Evolutionary conservation across 92 coral and sea anemone species (phyloP), one percentile per base, ranked within the genome.

Genomic region (Virgularia gustaviana): DNA sequence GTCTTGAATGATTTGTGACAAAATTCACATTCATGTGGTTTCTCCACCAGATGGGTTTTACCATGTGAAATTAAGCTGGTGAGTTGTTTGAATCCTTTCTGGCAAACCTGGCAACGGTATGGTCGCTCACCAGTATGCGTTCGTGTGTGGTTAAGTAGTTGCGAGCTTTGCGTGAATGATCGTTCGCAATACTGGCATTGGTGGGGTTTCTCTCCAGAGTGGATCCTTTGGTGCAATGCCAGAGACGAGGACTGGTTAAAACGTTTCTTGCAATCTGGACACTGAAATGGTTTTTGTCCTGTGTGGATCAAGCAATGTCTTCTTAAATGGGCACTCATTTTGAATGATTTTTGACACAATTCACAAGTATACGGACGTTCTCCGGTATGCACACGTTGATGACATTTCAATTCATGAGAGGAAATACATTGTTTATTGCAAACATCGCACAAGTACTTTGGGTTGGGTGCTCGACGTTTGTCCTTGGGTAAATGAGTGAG

Each of bases 311-410:
- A 68, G 0, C 57, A 32, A 35, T 83, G 88, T 11, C 88, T 74
- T 13, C 51, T 57, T 65, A 78, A 36, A 61, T 82, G 80, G 24
- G 83, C 42, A 38, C 68, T 57, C 22, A 78, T 78, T 11, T 81
- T 83, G 47, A 83, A 83, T 4, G 83, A 23, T 78, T 83, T 83
- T 7, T 38, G 65, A 52, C 88, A 83, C 4, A 60, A 65, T n/a
- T 78, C 64, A 65, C 88, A 83, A 6, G 58, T 42, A 28, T 68
- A 83, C 13, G 88, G 88, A 0, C 80, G 65, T 37, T 83, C 88
- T 5, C 83, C 83, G 10, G 83, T 78, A 45, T 83, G 88, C 12
- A 78, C 81, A 9, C 80, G 65, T 15, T 64, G 58, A 30, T 83
- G 88, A 29, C 81, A 75, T 16, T 29, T 78, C 53, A 83, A 53